These are phyloP conservation scores for Hippocampus comes DNA, from an alignment of 2,113 vertebrate species.

Conservation along the genomic window DNA sequence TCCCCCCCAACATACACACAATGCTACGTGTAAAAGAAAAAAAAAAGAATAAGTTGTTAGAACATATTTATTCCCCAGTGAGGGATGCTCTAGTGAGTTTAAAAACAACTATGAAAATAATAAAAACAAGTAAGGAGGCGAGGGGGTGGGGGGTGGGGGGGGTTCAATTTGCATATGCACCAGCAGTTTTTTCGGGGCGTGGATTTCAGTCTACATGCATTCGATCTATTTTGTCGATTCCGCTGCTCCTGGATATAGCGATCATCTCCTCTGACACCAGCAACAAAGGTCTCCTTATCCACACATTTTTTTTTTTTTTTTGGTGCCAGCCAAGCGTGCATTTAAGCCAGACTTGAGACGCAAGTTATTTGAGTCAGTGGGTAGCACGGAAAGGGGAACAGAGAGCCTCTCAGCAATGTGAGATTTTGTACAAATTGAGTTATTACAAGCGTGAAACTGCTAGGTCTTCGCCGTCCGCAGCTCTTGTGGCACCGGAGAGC, in stretches of 20 bases:
- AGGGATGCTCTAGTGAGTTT: not conserved
- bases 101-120: not conserved
- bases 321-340: not conserved
- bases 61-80: conserved; percentile 6
- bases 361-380: not conserved
- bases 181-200: not conserved
- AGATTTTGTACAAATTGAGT: conserved; percentile 16
- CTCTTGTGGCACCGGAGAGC: not conserved
- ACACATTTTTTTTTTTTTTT: conserved; percentile 16
- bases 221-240: not conserved
- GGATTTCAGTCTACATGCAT: not conserved
- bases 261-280: conserved; percentile 1
- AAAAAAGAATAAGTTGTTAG: not conserved
- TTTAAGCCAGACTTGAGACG: not conserved
- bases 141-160: too few species aligned
- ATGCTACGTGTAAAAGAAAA: not conserved
- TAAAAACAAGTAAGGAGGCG: not conserved
- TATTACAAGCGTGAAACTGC: conserved; percentile 20
- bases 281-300: conserved; percentile 6
- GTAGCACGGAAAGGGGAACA: not conserved
- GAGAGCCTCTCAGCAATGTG: not conserved
- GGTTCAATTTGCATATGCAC: not conserved
- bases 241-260: not conserved
- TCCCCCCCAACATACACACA: not conserved
- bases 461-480: conserved; percentile 20